A percentile compares a stretch with the other conserved stretches of the same genome.
phyloP scores from a whole-genome alignment of 2,888 invertebrate genomes.

The Aphidoletes aphidimyza region DNA sequence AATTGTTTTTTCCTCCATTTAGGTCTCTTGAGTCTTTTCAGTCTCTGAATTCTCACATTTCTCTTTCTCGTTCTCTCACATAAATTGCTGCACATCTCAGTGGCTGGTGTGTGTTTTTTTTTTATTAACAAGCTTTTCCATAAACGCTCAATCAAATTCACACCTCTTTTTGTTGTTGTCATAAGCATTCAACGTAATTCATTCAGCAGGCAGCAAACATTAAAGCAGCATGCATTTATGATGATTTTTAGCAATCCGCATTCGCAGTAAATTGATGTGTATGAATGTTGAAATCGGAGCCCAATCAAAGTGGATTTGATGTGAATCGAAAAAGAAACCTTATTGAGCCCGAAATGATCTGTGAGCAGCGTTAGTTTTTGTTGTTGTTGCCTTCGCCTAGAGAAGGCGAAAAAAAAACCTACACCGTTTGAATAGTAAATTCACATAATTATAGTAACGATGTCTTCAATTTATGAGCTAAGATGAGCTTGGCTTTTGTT shows the following conservation, averaged over 20 bases:
- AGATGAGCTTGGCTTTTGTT: background rate
- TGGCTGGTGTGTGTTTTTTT: background rate
- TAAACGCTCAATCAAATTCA: conserved; percentile 10
- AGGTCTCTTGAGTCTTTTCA: no score
- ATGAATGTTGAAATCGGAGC: conserved; percentile 11
- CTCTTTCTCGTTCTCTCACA: no score
- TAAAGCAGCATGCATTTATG: background rate
- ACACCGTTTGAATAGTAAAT: conserved; percentile 35
- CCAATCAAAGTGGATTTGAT: conserved; percentile 6
- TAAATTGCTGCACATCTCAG: background rate
- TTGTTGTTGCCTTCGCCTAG: background rate
- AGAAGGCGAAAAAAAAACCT: background rate
- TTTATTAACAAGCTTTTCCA: background rate
- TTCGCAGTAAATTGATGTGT: background rate
- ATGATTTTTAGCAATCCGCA: conserved; percentile 1
- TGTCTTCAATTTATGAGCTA: background rate
- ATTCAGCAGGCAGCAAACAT: background rate
- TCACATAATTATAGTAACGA: conserved; percentile 47
- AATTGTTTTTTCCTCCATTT: no score
- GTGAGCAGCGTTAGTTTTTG: background rate
- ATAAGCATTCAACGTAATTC: background rate
- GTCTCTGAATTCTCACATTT: no score
- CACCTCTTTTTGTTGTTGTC: background rate
- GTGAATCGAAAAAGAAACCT: conserved; percentile 42
- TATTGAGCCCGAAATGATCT: conserved; percentile 13